phyloP scores from a whole-genome alignment of 2,888 invertebrate species.

The Eupsilia transversa region DNA sequence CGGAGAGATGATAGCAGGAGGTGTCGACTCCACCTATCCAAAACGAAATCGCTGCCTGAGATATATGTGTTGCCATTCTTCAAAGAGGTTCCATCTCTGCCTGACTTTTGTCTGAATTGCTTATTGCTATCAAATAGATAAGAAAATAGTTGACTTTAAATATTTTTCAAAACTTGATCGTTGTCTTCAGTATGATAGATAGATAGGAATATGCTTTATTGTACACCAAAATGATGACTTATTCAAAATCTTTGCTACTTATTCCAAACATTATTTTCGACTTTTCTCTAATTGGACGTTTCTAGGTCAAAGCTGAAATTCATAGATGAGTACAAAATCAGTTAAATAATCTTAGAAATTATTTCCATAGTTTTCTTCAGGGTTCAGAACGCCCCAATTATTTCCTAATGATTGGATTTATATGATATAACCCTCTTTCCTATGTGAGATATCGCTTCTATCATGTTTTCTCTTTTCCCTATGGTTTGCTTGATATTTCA shows the following conservation, averaged over 20 bases:
- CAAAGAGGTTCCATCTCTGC: slow-evolving; percentile 51
- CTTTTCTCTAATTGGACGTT: background rate
- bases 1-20: slow-evolving; percentile 74
- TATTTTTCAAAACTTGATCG: background rate
- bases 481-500: slow-evolving; percentile 75
- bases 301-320: background rate
- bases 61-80: slow-evolving; percentile 80
- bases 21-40: slow-evolving; percentile 71
- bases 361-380: slow-evolving; percentile 6
- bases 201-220: background rate
- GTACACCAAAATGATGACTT: background rate
- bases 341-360: background rate
- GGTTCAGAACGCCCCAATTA: slow-evolving; percentile 33
- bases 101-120: slow-evolving; percentile 20
- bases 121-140: slow-evolving; percentile 10
- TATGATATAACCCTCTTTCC: slow-evolving; percentile 29
- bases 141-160: background rate
- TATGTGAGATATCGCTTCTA: slow-evolving; percentile 57
- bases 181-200: background rate
- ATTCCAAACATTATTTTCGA: background rate
- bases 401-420: slow-evolving; percentile 33
- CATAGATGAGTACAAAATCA: background rate
- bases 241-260: background rate
- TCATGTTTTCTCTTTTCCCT: slow-evolving; percentile 74
- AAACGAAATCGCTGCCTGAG: slow-evolving; percentile 75